Conservation (phyloP, 2,113 vertebrate genomes). For the Sinocyclocheilus maitianheensis region DNA sequence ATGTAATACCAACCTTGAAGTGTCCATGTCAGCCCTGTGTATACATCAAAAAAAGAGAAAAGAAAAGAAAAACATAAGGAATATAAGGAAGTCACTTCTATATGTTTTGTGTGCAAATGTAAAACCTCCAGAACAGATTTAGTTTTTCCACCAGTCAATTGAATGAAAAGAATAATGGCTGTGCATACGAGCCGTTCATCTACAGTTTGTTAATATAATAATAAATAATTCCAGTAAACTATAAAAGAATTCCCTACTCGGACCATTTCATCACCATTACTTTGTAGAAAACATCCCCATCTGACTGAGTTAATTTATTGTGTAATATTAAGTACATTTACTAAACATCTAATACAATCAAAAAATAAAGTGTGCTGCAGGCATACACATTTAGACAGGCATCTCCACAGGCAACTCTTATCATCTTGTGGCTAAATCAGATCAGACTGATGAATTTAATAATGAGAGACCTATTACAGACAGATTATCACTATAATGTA, state of each 20-base stretch:
- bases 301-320: not conserved
- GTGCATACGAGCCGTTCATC: not conserved
- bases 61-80: too few relatives aligned
- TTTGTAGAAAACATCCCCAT: not conserved
- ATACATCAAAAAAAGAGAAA: not conserved
- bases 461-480: not conserved
- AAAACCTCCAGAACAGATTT: not conserved
- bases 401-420: not conserved
- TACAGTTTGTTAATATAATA: not conserved
- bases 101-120: not conserved
- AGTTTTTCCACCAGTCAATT: not conserved
- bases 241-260: too few relatives aligned
- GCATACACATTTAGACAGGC: not conserved
- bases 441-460: not conserved
- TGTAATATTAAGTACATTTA: not conserved
- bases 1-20: conserved; percentile 38
- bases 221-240: not conserved
- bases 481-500: not conserved
- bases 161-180: not conserved
- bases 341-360: too few relatives aligned
- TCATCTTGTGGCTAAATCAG: not conserved
- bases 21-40: conserved; percentile 5
- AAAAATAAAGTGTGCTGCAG: not conserved
- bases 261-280: not conserved
- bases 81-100: not conserved